These are phyloP conservation scores for Drosophila ercepeae DNA, from an alignment of 1,140 invertebrate genomes.

Conservation along the genomic window DNA sequence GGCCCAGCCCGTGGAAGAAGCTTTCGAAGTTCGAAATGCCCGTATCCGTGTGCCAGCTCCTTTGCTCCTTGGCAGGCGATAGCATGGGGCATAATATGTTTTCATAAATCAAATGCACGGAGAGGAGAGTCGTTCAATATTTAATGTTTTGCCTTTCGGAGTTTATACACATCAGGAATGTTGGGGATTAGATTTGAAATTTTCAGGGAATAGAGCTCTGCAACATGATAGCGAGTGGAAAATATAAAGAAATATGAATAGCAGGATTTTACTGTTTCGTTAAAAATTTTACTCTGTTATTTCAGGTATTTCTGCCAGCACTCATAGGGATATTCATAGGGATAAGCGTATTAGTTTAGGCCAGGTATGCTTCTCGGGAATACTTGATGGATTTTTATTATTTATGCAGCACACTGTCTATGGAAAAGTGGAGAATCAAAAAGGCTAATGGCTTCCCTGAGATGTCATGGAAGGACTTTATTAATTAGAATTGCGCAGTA, in stretches of 20 bases:
- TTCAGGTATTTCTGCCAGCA: not conserved
- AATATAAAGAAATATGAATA: no score
- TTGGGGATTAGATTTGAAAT: constrained; percentile 42
- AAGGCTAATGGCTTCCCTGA: no score
- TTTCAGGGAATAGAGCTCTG: constrained; percentile 1
- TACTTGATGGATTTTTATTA: no score
- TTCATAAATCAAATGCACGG: constrained; percentile 50
- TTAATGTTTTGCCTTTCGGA: constrained; percentile 39
- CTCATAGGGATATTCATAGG: no score
- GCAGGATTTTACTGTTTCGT: not conserved
- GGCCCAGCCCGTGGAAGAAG: constrained; percentile 35
- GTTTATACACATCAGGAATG: constrained; percentile 47
- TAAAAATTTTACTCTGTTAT: not conserved
- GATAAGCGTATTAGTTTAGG: no score
- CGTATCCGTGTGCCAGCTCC: constrained; percentile 14
- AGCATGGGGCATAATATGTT: constrained; percentile 40
- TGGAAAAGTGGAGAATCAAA: no score
- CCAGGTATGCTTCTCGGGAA: no score
- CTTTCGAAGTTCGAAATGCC: constrained; percentile 37
- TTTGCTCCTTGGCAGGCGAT: constrained; percentile 14
- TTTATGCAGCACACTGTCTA: no score
- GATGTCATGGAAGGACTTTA: constrained; percentile 7
- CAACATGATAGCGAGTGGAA: no score
- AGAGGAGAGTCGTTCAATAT: constrained; percentile 31
- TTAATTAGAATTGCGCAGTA: constrained; percentile 41